Conservation (phyloP, 2,113 vertebrate species). For the Campylomormyrus tamandua region DNA sequence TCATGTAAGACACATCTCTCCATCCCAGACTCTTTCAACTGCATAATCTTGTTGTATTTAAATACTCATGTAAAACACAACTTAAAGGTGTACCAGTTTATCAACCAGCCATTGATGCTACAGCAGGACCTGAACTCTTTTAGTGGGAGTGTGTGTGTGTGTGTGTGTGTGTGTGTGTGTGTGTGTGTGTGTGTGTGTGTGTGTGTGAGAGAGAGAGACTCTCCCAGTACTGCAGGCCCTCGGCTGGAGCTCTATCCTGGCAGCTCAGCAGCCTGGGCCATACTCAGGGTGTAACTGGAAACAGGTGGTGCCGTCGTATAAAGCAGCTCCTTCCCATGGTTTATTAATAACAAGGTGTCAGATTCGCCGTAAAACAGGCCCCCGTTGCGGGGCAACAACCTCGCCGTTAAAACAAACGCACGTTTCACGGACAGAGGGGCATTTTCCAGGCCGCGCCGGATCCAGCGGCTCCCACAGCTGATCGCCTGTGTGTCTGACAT, state of each 20-base stretch:
- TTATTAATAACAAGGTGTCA: slow-evolving; percentile 13
- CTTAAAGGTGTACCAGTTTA: background rate
- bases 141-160: background rate
- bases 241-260: background rate
- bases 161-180: background rate
- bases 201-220: background rate
- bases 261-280: background rate
- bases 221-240: background rate
- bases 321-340: background rate
- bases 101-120: background rate
- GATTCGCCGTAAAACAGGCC: background rate
- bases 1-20: background rate
- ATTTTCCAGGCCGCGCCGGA: background rate
- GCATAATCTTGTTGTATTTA: background rate
- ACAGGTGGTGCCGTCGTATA: background rate
- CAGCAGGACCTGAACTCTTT: background rate
- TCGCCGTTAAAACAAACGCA: background rate
- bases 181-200: background rate
- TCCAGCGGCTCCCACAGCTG: background rate
- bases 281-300: background rate
- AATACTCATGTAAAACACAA: background rate
- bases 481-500: background rate
- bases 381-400: background rate
- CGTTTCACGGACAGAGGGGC: background rate
- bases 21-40: background rate